Evolutionary conservation across 1,140 invertebrate species (phyloP), one percentile per base, ranked within the genome.

Genomic region (Artemia franciscana): DNA sequence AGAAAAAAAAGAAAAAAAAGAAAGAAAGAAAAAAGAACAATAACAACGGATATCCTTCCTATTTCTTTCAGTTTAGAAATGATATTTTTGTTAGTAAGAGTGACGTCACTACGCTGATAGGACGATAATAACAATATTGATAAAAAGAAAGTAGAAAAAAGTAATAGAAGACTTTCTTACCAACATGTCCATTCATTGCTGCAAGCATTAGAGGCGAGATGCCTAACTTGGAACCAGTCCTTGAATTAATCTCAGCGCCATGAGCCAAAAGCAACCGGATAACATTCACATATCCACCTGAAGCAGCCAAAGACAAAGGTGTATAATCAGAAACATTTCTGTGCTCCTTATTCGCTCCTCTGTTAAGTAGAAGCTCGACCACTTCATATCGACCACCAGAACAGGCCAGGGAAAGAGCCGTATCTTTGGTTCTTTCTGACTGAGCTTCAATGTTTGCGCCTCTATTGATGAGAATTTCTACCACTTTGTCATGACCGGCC

Each of bases 311-410:
- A 71, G 91, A 95, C 3, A 99, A 77, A 2, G 96, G 96, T 0
- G 96, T 99, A 71, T 98, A 99, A 75, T 99, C 96, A 15, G 91
- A 96, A 3, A 98, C 92, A 76, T 99, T 99, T 56, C 96, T 80
- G 76, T 99, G 96, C 74, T 99, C 96, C 73, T 97, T 98, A 75
- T 98, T 97, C 23, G 93, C 91, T 64, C 84, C 84, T 58, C 86
- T 76, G 69, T 79, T 82, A 1, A 98, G 75, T 26, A 98, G 76
- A n/a, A 96, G 75, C 69, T 97, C 93, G 2, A 97, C 94, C 25
- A 77, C 78, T 74, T 98, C 93, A 71, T 91, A 96, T 69, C 92
- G 80, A 5, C 95, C 95, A 59, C 93, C 92, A 57, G 91, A 95
- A 76, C 94, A 98, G 2, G 95, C 95, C 23, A 98, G 76, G 58